phyloP scores from a whole-genome alignment of 2,888 invertebrate species.

The Pollenia amentaria region DNA sequence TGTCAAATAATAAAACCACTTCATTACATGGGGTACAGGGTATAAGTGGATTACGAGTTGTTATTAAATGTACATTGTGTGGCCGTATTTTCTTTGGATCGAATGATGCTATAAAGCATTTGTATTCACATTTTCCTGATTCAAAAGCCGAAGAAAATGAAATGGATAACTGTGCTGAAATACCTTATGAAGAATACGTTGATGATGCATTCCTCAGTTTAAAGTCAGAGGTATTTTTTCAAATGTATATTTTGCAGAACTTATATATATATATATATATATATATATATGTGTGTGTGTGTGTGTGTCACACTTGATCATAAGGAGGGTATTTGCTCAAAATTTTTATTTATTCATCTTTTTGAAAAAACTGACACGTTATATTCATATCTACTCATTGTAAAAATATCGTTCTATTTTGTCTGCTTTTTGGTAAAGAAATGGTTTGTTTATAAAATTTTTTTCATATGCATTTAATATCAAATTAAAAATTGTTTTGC shows the following conservation, averaged over 20 bases:
- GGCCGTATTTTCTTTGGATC: slow-evolving; percentile 81
- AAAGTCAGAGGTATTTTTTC: slow-evolving; percentile 72
- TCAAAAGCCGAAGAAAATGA: slow-evolving; percentile 73
- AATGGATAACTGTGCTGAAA: slow-evolving; percentile 74
- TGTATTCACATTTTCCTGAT: slow-evolving; percentile 77
- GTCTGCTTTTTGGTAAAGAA: too few relatives aligned
- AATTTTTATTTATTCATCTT: too few relatives aligned
- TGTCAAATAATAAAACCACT: slow-evolving; percentile 61
- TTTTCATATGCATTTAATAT: too few relatives aligned
- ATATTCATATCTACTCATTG: too few relatives aligned
- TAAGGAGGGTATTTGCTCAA: too few relatives aligned
- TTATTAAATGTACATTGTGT: slow-evolving; percentile 81
- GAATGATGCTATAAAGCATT: slow-evolving; percentile 78
- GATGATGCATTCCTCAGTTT: slow-evolving; percentile 77
- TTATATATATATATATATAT: background rate
- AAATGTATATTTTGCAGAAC: background rate
- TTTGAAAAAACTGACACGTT: too few relatives aligned
- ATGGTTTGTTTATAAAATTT: too few relatives aligned
- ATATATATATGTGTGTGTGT: too few relatives aligned
- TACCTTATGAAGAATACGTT: slow-evolving; percentile 77
- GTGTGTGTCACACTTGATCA: too few relatives aligned
- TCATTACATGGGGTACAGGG: slow-evolving; percentile 60
- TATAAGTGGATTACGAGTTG: slow-evolving; percentile 78
- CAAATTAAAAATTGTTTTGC: too few relatives aligned
- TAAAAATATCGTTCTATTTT: too few relatives aligned